phyloP scores from a whole-genome alignment of 2,888 invertebrate species.

The Chironomus tentans region DNA sequence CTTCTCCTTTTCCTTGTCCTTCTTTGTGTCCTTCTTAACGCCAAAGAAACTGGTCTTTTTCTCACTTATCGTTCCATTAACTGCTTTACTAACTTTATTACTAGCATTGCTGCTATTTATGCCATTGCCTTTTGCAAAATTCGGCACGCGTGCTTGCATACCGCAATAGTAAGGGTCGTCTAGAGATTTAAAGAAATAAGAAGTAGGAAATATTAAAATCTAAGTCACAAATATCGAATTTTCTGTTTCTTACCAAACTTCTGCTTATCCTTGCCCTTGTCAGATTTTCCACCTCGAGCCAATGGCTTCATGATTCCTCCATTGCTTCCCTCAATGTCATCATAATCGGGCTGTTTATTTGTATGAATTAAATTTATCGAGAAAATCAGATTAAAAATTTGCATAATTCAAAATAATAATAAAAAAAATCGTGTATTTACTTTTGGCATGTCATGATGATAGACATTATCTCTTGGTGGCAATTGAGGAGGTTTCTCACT shows the following conservation, averaged over 20 bases:
- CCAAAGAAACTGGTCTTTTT: too few species aligned
- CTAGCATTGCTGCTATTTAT: not conserved
- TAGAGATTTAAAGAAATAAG: not conserved
- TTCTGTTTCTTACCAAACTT: slow-evolving; percentile 64
- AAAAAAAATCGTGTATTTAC: slow-evolving; percentile 41
- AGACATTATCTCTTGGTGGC: slow-evolving; percentile 79
- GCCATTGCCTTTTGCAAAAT: slow-evolving; percentile 66
- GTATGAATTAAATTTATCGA: not conserved
- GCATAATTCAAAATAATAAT: not conserved
- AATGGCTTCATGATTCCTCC: slow-evolving; percentile 64
- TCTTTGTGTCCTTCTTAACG: not conserved
- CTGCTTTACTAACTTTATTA: not conserved
- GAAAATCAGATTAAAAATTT: not conserved
- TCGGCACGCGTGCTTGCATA: slow-evolving; percentile 81
- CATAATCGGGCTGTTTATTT: slow-evolving; percentile 70
- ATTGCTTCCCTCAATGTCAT: slow-evolving; percentile 62
- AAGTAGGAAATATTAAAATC: not conserved
- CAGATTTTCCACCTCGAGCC: slow-evolving; percentile 59
- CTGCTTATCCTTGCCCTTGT: slow-evolving; percentile 79
- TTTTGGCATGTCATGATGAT: slow-evolving; percentile 80
- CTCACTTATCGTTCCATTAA: not conserved
- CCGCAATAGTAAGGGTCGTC: slow-evolving; percentile 71
- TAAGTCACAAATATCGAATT: not conserved
- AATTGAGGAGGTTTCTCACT: slow-evolving; percentile 86
- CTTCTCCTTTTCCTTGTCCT: slow-evolving; percentile 1